Base-by-base conservation (phyloP, 2,797 vertebrate species). In the Hydrophis major region DNA sequence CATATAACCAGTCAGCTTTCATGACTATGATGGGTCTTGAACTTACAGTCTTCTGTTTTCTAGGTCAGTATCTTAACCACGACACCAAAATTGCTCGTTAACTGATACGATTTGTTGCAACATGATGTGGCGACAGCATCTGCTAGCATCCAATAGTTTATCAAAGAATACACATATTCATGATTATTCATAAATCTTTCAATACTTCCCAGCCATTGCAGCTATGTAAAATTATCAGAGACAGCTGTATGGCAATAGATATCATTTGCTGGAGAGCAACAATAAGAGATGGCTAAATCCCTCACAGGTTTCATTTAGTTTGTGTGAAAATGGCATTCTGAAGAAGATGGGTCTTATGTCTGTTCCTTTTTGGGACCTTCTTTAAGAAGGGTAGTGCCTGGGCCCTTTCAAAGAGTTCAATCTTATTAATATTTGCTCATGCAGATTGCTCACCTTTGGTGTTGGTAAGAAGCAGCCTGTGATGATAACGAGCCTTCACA, bases 401-500 rank as follows among this genome's bases (percentile, higher is more conserved):
- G 37, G 20, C 89, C 56, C 95, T 96, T 37, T 92, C 90, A 93
- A 91, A 93, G 92, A 53, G 20, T 92, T 94, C 94, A 55, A 27
- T 22, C 93, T 91, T 74, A 88, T 93, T 89, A 94, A 55, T 89
- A 92, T 88, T 93, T 91, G 86, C 94, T 94, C 78, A 89, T 56
- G 18, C 50, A 92, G 13, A 1, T 10, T 53, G 87, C 93, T 94
- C 93, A 87, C 93, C 56, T 91, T 94, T 92, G 88, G 60, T 95
- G 57, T 92, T 27, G 66, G 20, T 37, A 83, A 37, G 42, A 88
- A 57, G 28, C 56, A 83, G 86, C 86, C 92, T 96, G 42, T 92
- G 91, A 93, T 55, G 60, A 63, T 90, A 95, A 92, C 89, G 28
- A 90, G 94, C 86, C 92, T 93, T 96, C 94, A 59, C 87, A 95